Base-by-base conservation (phyloP, 2,888 invertebrate species). In the Andrena trimmerana region DNA sequence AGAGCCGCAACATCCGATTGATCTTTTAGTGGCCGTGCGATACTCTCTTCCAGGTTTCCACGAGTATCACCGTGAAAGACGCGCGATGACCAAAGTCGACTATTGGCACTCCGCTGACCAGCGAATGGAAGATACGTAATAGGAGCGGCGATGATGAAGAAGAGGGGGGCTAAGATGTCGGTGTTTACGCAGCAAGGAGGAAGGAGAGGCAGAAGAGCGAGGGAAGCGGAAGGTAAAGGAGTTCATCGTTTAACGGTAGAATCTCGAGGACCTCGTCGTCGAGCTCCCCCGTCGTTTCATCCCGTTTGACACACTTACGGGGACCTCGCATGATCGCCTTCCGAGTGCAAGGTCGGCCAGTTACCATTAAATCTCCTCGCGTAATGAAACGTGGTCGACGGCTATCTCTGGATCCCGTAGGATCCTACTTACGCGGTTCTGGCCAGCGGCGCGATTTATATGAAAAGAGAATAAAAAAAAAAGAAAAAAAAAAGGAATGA, bases 261-360 rank as follows among this genome's bases (percentile, higher is more conserved):
- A 90, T 89, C 86, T 86, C 83, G 86, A 84, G 86, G 88, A 87
- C 89, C 82, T 81, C 82, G 84, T 42, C 63, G 79, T 50, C 63
- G 79, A 75, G 88, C 80, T 78, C 72, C 76, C 69, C 78, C 84
- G 72, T 83, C 87, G 89, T 87, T 89, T 89, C 86, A 80, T 90
- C 84, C 86, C 88, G 86, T 86, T 90, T 83, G 90, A 90, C 90
- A 90, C 86, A 90, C 90, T 90, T 90, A 85, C 80, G 50, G 74
- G 84, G 88, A 86, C 86, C 85, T 87, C 86, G 86, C 80, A 81
- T 52, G 85, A 89, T 89, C 84, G 86, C 83, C 84, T 78, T 68
- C 83, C 78, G 85, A 89, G 89, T 84, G 89, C 89, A 90, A 89
- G 89, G 89, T 88, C 88, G 83, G 86, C 81, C 83, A 74, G 87